Base-by-base conservation (phyloP, 2,888 invertebrate genomes). In the Augiades crinisus region DNA sequence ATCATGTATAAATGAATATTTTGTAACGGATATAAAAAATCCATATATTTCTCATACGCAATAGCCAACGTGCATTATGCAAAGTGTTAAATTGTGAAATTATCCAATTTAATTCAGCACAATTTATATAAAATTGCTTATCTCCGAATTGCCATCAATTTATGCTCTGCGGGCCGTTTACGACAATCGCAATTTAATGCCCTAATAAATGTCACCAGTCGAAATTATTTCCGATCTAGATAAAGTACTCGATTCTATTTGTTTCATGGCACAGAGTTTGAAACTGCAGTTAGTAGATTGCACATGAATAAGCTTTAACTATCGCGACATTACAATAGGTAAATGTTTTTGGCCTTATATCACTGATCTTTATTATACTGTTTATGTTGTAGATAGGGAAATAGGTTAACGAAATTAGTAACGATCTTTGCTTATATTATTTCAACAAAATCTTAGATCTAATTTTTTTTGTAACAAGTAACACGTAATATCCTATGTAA, bases 61-160 rank as follows among this genome's bases (percentile, higher is more conserved):
- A n/a, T n/a, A n/a, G n/a, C n/a, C n/a, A n/a, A n/a, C n/a, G n/a
- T n/a, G n/a, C n/a, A n/a, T n/a, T n/a, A n/a, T n/a, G n/a, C n/a
- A n/a, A n/a, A 24, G 14, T 17, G 41, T 27, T 27, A 27, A 38
- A 21, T 21, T 22, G n/a, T n/a, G n/a, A n/a, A n/a, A 38, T 38
- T 12, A 22, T 22, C 12, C 38, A 38, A 38, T 22, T 38, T 7
- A 38, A 22, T 22, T 12, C 24, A 24, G 22, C 38, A 38, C 22
- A 38, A 38, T 38, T 38, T 38, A 22, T 38, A 38, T 38, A 38
- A 38, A 38, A 12, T 38, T 22, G 38, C 38, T 38, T 38, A 38
- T 38, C 22, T 22, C 38, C 38, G 13, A 38, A 38, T 38, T 22
- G 38, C 22, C 38, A 22, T 22, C 38, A 38, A 38, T 38, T 12